Conservation (phyloP, 2,888 invertebrate genomes). For the Apamea epomidion region DNA sequence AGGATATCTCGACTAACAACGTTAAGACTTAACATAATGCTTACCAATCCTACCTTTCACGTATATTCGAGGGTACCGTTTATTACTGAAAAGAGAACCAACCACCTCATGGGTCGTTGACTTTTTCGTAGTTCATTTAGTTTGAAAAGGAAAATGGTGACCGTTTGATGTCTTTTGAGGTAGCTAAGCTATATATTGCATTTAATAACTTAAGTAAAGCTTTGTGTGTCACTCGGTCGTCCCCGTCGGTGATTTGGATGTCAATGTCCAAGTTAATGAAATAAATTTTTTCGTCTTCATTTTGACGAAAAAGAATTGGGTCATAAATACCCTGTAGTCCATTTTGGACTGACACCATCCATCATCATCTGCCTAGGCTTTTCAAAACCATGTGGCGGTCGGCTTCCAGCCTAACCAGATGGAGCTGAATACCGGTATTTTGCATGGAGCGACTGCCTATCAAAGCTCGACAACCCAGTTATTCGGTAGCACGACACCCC, state of each 20-base stretch:
- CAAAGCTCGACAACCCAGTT: neutral
- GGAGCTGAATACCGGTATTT: neutral
- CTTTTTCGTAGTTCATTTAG: slow-evolving; percentile 28
- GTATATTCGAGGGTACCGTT: slow-evolving; percentile 9
- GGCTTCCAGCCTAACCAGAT: neutral
- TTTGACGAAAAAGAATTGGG: neutral
- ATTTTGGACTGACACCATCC: neutral
- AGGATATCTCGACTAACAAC: slow-evolving; percentile 1
- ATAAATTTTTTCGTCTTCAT: neutral
- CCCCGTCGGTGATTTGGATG: neutral
- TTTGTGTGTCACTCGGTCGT: neutral
- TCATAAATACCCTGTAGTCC: neutral
- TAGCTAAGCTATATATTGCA: neutral
- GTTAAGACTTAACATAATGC: neutral
- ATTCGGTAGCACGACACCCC: neutral
- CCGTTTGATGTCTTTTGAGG: slow-evolving; percentile 12
- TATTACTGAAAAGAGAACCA: slow-evolving; percentile 14
- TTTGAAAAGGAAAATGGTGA: slow-evolving; percentile 23
- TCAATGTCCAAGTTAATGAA: neutral
- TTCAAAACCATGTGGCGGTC: neutral
- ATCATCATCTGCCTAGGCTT: neutral
- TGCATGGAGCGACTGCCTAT: neutral
- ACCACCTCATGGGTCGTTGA: slow-evolving; percentile 28
- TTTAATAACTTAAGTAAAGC: slow-evolving; percentile 1
- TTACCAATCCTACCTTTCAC: slow-evolving; percentile 4